Evolutionary conservation across 1,140 invertebrate genomes (phyloP), one percentile per base, ranked within the genome.

Genomic region (Penaeus vannamei): DNA sequence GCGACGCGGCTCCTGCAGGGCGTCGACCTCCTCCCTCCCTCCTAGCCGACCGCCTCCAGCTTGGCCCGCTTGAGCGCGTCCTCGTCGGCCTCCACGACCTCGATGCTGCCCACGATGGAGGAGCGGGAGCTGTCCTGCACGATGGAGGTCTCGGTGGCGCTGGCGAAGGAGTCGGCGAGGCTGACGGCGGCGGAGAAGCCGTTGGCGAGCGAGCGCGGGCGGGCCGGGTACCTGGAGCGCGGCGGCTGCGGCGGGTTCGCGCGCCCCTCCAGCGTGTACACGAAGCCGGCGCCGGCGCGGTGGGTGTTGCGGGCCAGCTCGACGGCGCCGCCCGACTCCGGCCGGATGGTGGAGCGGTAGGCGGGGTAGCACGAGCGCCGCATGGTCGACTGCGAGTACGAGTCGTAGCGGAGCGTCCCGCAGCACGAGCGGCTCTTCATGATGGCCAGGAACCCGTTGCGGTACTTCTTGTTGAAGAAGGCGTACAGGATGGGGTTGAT

Each of bases 401-500:
- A 60, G 32, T 90, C 89, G 66, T 83, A 86, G 84, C 89, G 84
- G 7, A 90, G 79, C 23, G 89, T 86, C 12, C 22, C 89, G 36
- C 89, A 90, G 80, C 89, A 90, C 14, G 89, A 90, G 17, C 89
- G 42, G 92, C 92, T 89, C 92, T 91, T 87, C 1, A 98, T 94
- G 53, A 98, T 97, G 17, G 97, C 97, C 1, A 96, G 95, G 93
- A 99, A 99, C 4, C 98, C 98, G 69, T 96, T 96, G 2, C 98
- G 94, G 92, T 98, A 99, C 92, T 99, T 99, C 91, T 98, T 98
- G 93, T 98, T 99, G 94, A 99, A 98, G 93, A 98, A 98, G 0
- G 98, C 98, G 93, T 99, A 99, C n/a, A 99, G 95, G 77, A 99
- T 96, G 0, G 98, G 98, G 93, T 99, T 99, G 91, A 99, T 97